Conservation (phyloP, 2,113 vertebrate species). For the Carassius carassius region DNA sequence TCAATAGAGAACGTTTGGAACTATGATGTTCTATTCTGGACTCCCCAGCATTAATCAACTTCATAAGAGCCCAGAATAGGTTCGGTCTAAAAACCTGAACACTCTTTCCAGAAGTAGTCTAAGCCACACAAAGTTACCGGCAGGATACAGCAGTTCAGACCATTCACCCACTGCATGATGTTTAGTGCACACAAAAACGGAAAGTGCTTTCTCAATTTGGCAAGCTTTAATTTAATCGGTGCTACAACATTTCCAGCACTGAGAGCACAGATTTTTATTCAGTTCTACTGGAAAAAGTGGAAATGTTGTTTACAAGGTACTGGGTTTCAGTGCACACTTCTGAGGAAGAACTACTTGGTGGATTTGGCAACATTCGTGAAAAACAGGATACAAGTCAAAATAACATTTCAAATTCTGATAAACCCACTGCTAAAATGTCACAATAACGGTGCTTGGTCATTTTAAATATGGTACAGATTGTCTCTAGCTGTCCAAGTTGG, state of each 20-base stretch:
- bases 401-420: neutral
- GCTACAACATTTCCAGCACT: neutral
- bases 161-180: neutral
- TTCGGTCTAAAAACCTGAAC: neutral
- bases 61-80: slow-evolving; percentile 28
- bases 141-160: neutral
- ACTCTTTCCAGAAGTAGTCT: neutral
- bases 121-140: neutral
- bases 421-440: neutral
- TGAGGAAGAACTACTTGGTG: neutral
- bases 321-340: neutral
- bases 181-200: neutral
- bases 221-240: neutral
- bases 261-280: neutral
- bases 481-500: neutral
- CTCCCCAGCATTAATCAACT: slow-evolving; percentile 39
- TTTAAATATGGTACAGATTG: neutral
- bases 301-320: neutral
- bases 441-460: neutral
- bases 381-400: neutral
- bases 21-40: slow-evolving; percentile 37
- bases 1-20: slow-evolving; percentile 50
- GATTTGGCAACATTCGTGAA: neutral
- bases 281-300: neutral
- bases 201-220: neutral